Evolutionary conservation across 2,888 invertebrate species (phyloP).

Genomic region (Acrocera orbiculus): DNA sequence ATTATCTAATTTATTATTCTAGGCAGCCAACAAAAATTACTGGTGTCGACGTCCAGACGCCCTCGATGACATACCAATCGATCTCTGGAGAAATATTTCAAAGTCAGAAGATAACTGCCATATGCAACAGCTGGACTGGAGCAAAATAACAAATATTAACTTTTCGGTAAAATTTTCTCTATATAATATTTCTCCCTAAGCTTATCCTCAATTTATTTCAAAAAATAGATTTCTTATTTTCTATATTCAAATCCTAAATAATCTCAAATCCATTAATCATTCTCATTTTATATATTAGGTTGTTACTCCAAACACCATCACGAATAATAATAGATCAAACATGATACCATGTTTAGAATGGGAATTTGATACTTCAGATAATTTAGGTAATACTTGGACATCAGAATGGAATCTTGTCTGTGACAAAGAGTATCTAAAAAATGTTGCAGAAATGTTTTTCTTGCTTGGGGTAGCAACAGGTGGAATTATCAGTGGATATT

Average conservation of each 20-base stretch:
- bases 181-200: too few species aligned
- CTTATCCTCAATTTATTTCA: too few species aligned
- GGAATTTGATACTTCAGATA: constrained; percentile 38
- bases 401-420: constrained; percentile 65
- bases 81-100: constrained; percentile 48
- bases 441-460: constrained; percentile 60
- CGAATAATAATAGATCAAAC: too few species aligned
- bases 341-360: constrained; percentile 39
- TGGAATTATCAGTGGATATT: constrained; percentile 59
- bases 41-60: constrained; percentile 51
- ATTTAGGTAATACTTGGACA: constrained; percentile 46
- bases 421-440: constrained; percentile 47
- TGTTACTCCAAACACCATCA: too few species aligned
- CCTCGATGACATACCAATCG: constrained; percentile 35
- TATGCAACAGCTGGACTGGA: constrained; percentile 35
- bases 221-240: too few species aligned
- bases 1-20: constrained; percentile 12
- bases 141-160: constrained; percentile 21
- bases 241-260: too few species aligned
- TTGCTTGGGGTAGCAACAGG: constrained; percentile 59
- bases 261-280: neutral
- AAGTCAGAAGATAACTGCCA: constrained; percentile 42
- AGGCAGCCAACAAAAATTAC: constrained; percentile 45
- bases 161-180: neutral
- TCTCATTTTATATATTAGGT: neutral